Evolutionary conservation across 2,888 invertebrate species (phyloP), one percentile per base, ranked within the genome.

Genomic region (Phlogophora meticulosa): DNA sequence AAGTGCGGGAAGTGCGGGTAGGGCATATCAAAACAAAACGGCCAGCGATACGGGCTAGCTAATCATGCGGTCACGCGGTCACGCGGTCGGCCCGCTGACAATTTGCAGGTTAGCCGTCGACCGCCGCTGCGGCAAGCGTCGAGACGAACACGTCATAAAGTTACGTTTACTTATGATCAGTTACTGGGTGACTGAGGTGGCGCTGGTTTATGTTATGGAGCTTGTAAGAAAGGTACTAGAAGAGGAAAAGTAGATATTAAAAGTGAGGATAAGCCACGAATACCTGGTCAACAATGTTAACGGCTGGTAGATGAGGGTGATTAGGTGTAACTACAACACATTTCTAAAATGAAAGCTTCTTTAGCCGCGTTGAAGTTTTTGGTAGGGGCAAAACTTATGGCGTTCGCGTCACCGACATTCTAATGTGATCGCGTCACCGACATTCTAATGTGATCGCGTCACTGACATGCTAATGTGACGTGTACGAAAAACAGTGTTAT

Each of bases 61-160:
- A 92, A 92, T 92, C 92, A 87, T 89, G 91, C 81, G 87, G 87
- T 86, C 78, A 46, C 58, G 70, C 58, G 66, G 66, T 65, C 55
- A 86, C 89, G 90, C 82, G 86, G 87, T 85, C 78, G 81, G 76
- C 67, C 81, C 78, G 79, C 84, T 82, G 85, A 85, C 90, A 90
- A 90, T 92, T 92, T 88, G 88, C 90, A 90, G 91, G 92, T 90
- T 90, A 88, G 87, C 90, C 91, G 86, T 32, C 77, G 83, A 85
- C 88, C 85, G 82, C 83, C 76, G 72, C 78, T 78, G 81, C 71
- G 81, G 83, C 66, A 52, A 70, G 69, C 75, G 61, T 13, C 78
- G 69, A 66, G 76, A 81, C 61, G 52, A 51, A 75, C 74, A 65
- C 76, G 68, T 76, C 74, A 78, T 76, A 75, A 83, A 81, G 72